A percentile compares a stretch with the other conserved stretches of the same genome.
phyloP scores from a whole-genome alignment of 2,113 vertebrate species.

The Cervus canadensis region DNA sequence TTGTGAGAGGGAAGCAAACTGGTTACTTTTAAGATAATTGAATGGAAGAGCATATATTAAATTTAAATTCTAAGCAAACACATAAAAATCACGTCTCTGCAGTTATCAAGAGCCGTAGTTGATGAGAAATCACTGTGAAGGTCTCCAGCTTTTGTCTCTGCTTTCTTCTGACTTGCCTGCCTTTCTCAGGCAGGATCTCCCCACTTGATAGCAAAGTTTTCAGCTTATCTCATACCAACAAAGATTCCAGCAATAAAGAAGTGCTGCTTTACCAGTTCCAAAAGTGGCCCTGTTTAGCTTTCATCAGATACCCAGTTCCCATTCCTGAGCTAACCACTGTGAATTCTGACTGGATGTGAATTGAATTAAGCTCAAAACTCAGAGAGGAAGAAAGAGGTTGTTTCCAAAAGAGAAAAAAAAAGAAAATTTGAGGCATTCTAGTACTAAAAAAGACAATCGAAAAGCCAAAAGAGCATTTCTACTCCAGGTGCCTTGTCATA shows the following conservation, averaged over 20 bases:
- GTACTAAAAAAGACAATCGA: not conserved
- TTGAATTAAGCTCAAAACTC: not conserved
- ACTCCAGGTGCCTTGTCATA: not conserved
- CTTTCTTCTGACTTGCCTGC: not conserved
- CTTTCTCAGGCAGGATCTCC: not conserved
- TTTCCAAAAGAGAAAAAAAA: not conserved
- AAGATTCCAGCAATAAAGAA: not conserved
- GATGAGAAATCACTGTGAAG: not conserved
- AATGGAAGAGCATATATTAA: not conserved
- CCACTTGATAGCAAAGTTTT: not conserved
- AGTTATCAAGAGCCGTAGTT: not conserved
- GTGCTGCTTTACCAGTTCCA: not conserved
- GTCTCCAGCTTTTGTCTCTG: not conserved
- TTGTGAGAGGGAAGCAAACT: not conserved
- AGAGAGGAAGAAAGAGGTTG: not conserved
- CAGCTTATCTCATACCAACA: not conserved
- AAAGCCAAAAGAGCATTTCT: not conserved
- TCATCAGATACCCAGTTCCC: not conserved
- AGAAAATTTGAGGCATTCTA: not conserved
- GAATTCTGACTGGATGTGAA: not conserved
- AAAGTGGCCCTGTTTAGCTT: not conserved
- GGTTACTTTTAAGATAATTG: not conserved
- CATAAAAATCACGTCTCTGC: not conserved
- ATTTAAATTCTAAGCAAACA: not conserved
- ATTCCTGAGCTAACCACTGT: not conserved